phyloP scores from a whole-genome alignment of 2,113 vertebrate species.

The Dromaius novaehollandiae region DNA sequence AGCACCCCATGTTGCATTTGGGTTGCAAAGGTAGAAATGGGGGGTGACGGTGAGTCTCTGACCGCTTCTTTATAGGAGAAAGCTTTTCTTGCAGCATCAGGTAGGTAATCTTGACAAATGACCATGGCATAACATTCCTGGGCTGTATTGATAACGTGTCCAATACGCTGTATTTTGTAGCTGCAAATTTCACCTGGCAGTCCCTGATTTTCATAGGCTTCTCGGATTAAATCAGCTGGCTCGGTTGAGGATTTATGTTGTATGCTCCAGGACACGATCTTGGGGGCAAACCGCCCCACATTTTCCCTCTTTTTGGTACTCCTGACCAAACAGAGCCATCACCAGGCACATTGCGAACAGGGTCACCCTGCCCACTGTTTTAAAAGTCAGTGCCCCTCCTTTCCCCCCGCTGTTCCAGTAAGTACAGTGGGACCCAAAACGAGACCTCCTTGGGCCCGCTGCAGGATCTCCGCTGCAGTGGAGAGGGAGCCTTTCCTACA shows the following conservation, averaged over 20 bases:
- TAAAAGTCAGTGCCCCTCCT: not conserved
- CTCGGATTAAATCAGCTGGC: not conserved
- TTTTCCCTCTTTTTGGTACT: not conserved
- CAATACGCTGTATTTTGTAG: not conserved
- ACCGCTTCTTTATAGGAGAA: not conserved
- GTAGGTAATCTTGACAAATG: not conserved
- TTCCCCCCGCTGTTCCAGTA: rapidly evolving
- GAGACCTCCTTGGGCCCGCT: not conserved
- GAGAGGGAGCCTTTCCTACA: not conserved
- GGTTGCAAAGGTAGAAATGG: not conserved
- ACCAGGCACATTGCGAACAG: rapidly evolving
- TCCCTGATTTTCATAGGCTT: not conserved
- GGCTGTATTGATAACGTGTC: not conserved
- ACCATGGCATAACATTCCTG: not conserved
- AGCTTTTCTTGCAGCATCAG: rapidly evolving
- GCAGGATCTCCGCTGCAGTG: not conserved
- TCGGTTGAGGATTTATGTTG: not conserved
- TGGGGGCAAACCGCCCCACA: not conserved
- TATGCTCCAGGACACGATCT: not conserved
- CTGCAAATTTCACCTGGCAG: rapidly evolving
- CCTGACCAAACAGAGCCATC: not conserved
- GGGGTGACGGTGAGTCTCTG: not conserved
- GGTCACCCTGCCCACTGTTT: not conserved
- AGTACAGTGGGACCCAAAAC: not conserved
- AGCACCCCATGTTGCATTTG: no score